Evolutionary conservation across 2,888 invertebrate species (phyloP).

Genomic region (Stenotaenia linearis): DNA sequence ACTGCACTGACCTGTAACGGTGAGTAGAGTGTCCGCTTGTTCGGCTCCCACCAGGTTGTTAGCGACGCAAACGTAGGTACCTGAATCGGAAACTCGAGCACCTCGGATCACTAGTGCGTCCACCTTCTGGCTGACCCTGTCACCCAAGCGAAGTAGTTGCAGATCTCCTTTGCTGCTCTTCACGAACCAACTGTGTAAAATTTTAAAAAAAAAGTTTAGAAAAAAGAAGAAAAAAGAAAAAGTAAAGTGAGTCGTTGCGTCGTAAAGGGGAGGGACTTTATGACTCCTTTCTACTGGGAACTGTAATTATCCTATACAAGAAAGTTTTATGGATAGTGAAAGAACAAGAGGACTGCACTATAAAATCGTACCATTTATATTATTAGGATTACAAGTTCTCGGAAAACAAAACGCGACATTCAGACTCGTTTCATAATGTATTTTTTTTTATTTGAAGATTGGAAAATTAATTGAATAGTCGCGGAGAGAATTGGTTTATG

Average conservation of each 20-base stretch:
- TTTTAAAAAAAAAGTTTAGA: conserved; percentile 22
- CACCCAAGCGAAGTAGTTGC: conserved; percentile 71
- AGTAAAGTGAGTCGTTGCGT: conserved; percentile 12
- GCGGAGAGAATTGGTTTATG: neutral
- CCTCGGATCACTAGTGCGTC: conserved; percentile 89
- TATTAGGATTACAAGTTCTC: neutral
- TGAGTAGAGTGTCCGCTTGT: conserved; percentile 84
- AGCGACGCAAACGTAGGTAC: conserved; percentile 88
- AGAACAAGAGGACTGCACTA: conserved; percentile 4
- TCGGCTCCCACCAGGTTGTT: conserved; percentile 89
- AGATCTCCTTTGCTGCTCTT: conserved; percentile 22
- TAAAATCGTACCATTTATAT: conserved; percentile 17
- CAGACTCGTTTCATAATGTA: neutral
- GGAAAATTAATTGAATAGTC: neutral
- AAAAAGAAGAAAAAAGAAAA: neutral
- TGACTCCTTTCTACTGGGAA: conserved; percentile 12
- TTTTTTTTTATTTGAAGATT: neutral
- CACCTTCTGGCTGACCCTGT: conserved; percentile 84
- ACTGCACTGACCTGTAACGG: conserved; percentile 62
- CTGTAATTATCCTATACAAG: conserved; percentile 26
- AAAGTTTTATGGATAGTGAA: conserved; percentile 24
- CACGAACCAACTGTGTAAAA: conserved; percentile 31
- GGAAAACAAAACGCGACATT: neutral
- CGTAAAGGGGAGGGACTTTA: conserved; percentile 18
- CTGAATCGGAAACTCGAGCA: conserved; percentile 85